Conservation (phyloP, 2,888 invertebrate genomes). For the Eurois occulta region DNA sequence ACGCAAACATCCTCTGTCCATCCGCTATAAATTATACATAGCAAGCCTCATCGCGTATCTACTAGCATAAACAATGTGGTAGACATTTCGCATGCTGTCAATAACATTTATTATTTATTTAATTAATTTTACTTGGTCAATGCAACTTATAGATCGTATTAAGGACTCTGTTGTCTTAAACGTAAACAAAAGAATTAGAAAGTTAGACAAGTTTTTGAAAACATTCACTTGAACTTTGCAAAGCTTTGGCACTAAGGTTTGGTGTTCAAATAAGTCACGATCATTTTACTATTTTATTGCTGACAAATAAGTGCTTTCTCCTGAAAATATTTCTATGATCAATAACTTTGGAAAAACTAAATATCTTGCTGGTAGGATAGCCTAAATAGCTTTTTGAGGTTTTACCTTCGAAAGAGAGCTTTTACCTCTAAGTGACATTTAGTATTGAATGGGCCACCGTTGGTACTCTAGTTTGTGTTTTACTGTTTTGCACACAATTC, state of each 20-base stretch:
- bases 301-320: not conserved
- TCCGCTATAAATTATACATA: constrained; percentile 63
- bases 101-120: constrained; percentile 5
- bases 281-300: not conserved
- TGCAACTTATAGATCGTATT: constrained; percentile 13
- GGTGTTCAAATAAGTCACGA: constrained; percentile 2
- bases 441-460: not conserved
- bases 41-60: constrained; percentile 63
- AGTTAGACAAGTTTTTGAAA: constrained; percentile 19
- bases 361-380: no score
- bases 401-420: not conserved
- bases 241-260: not conserved
- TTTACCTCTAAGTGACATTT: not conserved
- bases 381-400: not conserved
- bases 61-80: constrained; percentile 65
- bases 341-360: not conserved
- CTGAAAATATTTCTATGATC: not conserved
- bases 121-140: constrained; percentile 5
- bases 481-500: constrained; percentile 14
- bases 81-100: constrained; percentile 44
- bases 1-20: constrained; percentile 84
- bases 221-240: constrained; percentile 13
- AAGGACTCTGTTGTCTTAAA: not conserved
- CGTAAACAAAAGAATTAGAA: constrained; percentile 33
- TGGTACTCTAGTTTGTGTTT: constrained; percentile 5